These are phyloP conservation scores for Selene dorsalis DNA, from an alignment of 2,797 vertebrate genomes.

Conservation along the genomic window DNA sequence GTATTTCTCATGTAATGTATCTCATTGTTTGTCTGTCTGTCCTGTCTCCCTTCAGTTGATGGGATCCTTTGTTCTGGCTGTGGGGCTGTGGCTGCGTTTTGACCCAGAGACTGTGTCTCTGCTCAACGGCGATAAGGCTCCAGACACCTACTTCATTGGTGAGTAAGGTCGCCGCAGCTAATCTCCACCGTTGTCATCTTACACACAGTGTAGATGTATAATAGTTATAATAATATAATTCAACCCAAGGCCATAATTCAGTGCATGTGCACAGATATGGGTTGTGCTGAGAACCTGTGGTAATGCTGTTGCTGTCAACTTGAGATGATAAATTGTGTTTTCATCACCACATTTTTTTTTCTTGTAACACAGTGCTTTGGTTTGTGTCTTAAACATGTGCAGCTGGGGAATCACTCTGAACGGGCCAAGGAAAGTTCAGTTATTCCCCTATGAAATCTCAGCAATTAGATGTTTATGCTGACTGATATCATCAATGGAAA, in stretches of 20 bases:
- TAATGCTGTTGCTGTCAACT: background rate
- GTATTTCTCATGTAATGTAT: background rate
- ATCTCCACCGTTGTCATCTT: constrained; percentile 1
- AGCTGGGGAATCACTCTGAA: constrained; percentile 14
- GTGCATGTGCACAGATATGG: background rate
- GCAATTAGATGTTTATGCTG: background rate
- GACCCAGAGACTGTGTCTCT: constrained; percentile 87
- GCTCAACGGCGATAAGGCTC: constrained; percentile 85
- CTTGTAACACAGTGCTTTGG: background rate
- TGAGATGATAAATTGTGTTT: background rate
- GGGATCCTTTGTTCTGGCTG: constrained; percentile 91
- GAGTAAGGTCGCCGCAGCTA: constrained; percentile 74
- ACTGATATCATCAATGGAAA: constrained; percentile 7
- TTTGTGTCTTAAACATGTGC: constrained; percentile 8
- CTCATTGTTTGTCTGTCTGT: constrained; percentile 7
- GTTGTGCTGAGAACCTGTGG: background rate
- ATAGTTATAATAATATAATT: background rate
- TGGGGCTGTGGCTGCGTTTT: constrained; percentile 95
- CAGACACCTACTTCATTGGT: constrained; percentile 94
- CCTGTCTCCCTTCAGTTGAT: constrained; percentile 84
- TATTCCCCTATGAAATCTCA: constrained; percentile 3
- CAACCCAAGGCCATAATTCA: background rate
- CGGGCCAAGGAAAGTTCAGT: background rate
- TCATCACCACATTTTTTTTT: constrained; percentile 5
- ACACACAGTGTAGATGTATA: background rate